Percentiles rank a stretch among this genome's conserved stretches.
Conservation (phyloP, 2,888 invertebrate genomes). For the Pasiphila rectangulata region DNA sequence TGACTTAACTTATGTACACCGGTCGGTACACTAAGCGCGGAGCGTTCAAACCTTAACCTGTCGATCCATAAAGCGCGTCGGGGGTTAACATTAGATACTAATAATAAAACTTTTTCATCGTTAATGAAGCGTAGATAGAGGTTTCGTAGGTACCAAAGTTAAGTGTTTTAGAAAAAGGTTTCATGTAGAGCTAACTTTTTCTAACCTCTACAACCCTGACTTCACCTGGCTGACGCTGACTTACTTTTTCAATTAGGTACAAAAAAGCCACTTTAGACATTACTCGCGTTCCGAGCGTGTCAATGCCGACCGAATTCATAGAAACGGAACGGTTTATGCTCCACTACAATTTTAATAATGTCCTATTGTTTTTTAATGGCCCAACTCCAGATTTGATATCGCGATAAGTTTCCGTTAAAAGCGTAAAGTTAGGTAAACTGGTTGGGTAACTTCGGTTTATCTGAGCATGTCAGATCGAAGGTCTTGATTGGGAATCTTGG, state of each 20-base stretch:
- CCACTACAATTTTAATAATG: slow-evolving; percentile 69
- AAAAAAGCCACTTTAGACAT: slow-evolving; percentile 32
- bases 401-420: slow-evolving; percentile 72
- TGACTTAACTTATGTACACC: too few species aligned
- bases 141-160: too few species aligned
- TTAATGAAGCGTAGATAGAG: too few species aligned
- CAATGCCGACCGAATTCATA: slow-evolving; percentile 44
- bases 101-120: too few species aligned
- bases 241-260: slow-evolving; percentile 35
- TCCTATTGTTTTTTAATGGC: slow-evolving; percentile 76
- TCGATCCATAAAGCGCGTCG: too few species aligned
- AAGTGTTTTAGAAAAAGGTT: too few species aligned
- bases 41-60: too few species aligned
- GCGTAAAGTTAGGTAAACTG: slow-evolving; percentile 62
- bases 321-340: slow-evolving; percentile 66
- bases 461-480: slow-evolving; percentile 61
- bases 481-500: slow-evolving; percentile 61
- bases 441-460: slow-evolving; percentile 57
- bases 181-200: not conserved
- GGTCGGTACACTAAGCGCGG: too few species aligned
- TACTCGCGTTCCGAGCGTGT: slow-evolving; percentile 30
- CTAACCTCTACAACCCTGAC: not conserved
- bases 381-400: slow-evolving; percentile 62
- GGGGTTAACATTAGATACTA: too few species aligned
- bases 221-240: slow-evolving; percentile 21